Evolutionary conservation across 2,888 invertebrate genomes (phyloP).

Genomic region (Athripsodes cinereus): DNA sequence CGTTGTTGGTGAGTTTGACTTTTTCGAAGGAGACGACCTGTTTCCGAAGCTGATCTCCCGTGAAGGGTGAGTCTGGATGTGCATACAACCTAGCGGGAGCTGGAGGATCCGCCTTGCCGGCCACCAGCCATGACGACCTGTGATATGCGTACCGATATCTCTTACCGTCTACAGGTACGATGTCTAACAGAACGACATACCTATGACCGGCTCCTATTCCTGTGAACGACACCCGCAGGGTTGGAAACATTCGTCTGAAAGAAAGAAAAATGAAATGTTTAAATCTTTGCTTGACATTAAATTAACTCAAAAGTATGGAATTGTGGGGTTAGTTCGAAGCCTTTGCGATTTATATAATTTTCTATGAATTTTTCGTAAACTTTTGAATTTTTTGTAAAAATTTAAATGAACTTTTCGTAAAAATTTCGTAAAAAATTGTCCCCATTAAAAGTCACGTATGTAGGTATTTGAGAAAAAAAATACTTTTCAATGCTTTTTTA

Average conservation of each 20-base stretch:
- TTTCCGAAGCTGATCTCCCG: conserved; percentile 90
- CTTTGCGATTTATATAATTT: no score
- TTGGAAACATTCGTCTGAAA: conserved; percentile 96
- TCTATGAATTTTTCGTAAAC: no score
- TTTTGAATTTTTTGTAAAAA: no score
- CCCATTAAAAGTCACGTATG: no score
- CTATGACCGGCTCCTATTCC: conserved; percentile 75
- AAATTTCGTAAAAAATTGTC: no score
- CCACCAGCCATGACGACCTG: conserved; percentile 95
- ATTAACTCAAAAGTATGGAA: no score
- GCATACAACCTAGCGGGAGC: conserved; percentile 88
- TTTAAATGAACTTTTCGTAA: no score
- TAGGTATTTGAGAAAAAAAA: no score
- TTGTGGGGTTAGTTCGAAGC: no score
- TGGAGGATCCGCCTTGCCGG: conserved; percentile 97
- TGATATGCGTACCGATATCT: conserved; percentile 97
- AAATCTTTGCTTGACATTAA: no score
- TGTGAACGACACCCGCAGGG: conserved; percentile 88
- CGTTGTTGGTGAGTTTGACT: conserved; percentile 96
- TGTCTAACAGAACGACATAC: conserved; percentile 92
- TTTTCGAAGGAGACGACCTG: conserved; percentile 98
- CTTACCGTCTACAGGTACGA: conserved; percentile 94
- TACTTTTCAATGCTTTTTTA: no score
- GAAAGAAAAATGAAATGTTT: conserved; percentile 19
- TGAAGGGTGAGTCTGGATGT: conserved; percentile 95